phyloP scores from a whole-genome alignment of 2,113 vertebrate species.

The Anas platyrhynchos region DNA sequence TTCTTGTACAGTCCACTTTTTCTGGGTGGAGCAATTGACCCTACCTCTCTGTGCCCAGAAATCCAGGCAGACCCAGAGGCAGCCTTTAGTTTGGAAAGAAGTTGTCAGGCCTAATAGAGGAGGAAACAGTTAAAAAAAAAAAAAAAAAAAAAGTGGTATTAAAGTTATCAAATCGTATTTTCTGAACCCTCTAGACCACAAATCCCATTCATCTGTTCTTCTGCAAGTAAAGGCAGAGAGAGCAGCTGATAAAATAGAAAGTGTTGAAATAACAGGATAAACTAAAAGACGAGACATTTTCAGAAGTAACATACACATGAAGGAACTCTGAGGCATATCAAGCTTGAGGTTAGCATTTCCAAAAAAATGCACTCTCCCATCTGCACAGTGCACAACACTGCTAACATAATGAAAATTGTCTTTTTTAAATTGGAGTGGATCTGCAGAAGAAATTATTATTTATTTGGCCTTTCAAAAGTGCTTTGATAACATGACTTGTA shows the following conservation, averaged over 20 bases:
- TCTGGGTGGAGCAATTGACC: not conserved
- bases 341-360: not conserved
- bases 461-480: slow-evolving; percentile 20
- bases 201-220: not conserved
- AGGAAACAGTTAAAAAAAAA: not conserved
- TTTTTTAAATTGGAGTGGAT: not conserved
- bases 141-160: not conserved
- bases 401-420: not conserved
- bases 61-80: not conserved
- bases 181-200: not conserved
- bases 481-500: not conserved
- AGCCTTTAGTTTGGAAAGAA: not conserved
- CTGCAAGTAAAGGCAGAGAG: not conserved
- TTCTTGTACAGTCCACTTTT: not conserved
- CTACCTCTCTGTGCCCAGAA: not conserved
- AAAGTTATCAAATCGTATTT: not conserved
- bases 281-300: not conserved
- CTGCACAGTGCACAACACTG: not conserved
- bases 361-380: not conserved
- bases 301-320: not conserved
- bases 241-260: not conserved
- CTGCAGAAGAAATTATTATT: not conserved
- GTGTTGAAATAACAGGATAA: not conserved
- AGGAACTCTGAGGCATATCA: not conserved
- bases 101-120: not conserved